phyloP scores from a whole-genome alignment of 2,888 invertebrate genomes.

The Malacosoma neustria region DNA sequence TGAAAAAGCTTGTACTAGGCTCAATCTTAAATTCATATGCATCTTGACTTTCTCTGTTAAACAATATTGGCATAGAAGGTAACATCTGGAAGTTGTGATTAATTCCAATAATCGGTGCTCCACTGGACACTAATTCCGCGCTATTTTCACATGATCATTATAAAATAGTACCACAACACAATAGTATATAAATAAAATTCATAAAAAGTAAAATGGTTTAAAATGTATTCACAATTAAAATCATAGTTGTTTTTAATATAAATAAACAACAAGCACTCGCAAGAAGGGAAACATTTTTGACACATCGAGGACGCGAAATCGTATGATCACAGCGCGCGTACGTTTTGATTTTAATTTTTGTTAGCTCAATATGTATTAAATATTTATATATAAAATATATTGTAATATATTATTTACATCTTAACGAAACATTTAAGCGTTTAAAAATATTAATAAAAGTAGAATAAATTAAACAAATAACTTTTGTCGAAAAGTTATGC shows the following conservation, averaged over 20 bases:
- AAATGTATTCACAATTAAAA: constrained; percentile 20
- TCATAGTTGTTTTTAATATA: constrained; percentile 40
- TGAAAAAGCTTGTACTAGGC: constrained; percentile 58
- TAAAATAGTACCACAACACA: constrained; percentile 22
- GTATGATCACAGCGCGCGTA: constrained; percentile 31
- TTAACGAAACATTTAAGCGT: too few relatives aligned
- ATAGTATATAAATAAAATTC: constrained; percentile 20
- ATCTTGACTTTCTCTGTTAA: constrained; percentile 65
- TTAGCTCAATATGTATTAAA: not conserved
- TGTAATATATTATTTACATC: too few relatives aligned
- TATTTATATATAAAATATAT: too few relatives aligned
- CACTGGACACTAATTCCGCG: constrained; percentile 24
- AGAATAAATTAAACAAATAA: too few relatives aligned
- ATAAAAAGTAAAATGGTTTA: constrained; percentile 27
- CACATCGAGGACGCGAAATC: constrained; percentile 48
- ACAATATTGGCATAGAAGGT: constrained; percentile 70
- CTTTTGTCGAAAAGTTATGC: too few relatives aligned
- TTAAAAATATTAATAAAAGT: too few relatives aligned
- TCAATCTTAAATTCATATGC: constrained; percentile 63
- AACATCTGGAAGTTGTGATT: constrained; percentile 51
- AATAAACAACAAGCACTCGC: constrained; percentile 38
- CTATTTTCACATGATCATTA: constrained; percentile 32
- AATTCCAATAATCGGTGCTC: constrained; percentile 28
- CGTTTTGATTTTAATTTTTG: constrained; percentile 42
- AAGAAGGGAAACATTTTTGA: constrained; percentile 55